These are phyloP conservation scores for Anoplophora glabripennis DNA, from an alignment of 1,140 invertebrate species.

Conservation along the genomic window DNA sequence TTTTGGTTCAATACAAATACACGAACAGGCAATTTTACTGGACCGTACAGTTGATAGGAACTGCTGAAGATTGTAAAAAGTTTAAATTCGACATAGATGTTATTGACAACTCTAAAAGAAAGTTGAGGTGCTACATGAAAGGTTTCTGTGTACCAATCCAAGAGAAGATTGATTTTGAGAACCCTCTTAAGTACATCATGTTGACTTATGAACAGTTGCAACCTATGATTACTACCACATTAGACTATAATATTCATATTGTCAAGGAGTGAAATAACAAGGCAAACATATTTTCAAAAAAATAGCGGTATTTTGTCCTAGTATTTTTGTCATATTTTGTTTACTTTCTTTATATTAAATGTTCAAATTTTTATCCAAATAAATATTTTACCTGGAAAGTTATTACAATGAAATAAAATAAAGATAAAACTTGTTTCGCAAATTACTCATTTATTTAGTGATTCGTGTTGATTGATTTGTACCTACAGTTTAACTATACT, in stretches of 20 bases:
- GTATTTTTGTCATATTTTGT: too few species aligned
- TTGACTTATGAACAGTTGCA: background rate
- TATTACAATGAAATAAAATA: too few species aligned
- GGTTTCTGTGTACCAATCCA: background rate
- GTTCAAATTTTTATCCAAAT: too few species aligned
- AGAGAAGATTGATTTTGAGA: background rate
- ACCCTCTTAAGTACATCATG: background rate
- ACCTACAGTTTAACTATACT: too few species aligned
- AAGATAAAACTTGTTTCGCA: too few species aligned
- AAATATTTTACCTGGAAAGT: too few species aligned
- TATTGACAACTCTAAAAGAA: constrained; percentile 5
- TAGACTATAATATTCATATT: background rate
- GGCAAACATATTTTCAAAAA: too few species aligned
- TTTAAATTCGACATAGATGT: constrained; percentile 28
- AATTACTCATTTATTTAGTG: too few species aligned
- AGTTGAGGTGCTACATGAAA: constrained; percentile 1
- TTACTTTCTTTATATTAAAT: too few species aligned
- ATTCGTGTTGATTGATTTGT: too few species aligned
- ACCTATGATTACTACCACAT: background rate
- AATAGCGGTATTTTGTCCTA: too few species aligned
- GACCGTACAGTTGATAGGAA: constrained; percentile 16
- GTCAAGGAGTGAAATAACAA: constrained; percentile 2
- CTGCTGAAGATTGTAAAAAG: background rate
- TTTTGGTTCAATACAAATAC: constrained; percentile 17
- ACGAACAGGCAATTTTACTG: constrained; percentile 11